phyloP scores from a whole-genome alignment of 1,140 invertebrate species.

The Philopotamus ludificatus region DNA sequence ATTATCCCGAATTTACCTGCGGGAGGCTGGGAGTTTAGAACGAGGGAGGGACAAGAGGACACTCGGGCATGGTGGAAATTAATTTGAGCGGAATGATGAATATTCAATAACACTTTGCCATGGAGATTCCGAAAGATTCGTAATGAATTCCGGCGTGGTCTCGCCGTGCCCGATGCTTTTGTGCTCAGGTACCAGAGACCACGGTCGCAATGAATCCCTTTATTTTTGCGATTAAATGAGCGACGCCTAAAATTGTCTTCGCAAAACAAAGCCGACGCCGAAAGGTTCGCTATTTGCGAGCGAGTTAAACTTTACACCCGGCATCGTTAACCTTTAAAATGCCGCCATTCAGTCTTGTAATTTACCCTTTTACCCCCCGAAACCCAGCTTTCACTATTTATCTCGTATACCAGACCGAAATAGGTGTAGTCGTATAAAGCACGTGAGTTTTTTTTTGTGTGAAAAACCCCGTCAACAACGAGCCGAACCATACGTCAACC shows the following conservation, averaged over 20 bases:
- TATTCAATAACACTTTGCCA: conserved; percentile 12
- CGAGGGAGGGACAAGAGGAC: no score
- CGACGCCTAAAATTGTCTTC: neutral
- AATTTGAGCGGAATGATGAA: conserved; percentile 13
- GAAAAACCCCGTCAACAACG: no score
- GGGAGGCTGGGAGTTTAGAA: neutral
- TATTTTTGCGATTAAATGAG: conserved; percentile 5
- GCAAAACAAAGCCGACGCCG: neutral
- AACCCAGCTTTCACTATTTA: neutral
- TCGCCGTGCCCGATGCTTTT: neutral
- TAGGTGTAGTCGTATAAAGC: no score
- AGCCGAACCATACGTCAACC: no score
- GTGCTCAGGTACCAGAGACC: neutral
- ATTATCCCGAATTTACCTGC: conserved; percentile 6
- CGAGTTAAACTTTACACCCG: neutral
- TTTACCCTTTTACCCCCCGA: conserved; percentile 11
- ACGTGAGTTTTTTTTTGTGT: no score
- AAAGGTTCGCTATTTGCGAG: neutral
- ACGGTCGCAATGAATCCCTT: neutral
- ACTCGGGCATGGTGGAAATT: conserved; percentile 3
- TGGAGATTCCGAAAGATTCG: conserved; percentile 9
- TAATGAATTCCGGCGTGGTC: conserved; percentile 9
- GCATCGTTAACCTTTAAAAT: conserved; percentile 8
- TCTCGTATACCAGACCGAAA: neutral
- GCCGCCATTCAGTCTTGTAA: conserved; percentile 8